A percentile compares a stretch with the other conserved stretches of the same genome.
Conservation (phyloP, 2,888 invertebrate species). For the Drosophila eohydei region DNA sequence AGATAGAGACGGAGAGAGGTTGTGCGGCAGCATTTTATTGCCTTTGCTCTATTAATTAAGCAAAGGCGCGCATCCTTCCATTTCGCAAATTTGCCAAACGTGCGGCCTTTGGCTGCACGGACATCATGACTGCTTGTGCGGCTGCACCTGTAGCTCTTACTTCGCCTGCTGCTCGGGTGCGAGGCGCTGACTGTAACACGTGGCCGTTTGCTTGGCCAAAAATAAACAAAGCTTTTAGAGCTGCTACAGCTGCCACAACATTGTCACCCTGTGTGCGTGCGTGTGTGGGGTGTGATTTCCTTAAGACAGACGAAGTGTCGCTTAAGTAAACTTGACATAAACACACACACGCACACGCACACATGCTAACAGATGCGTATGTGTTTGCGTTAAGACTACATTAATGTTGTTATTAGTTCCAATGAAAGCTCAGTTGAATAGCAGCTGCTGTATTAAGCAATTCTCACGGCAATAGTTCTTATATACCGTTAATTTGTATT, state of each 20-base stretch:
- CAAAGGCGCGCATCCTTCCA: conserved; percentile 51
- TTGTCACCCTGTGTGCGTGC: conserved; percentile 10
- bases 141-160: conserved; percentile 33
- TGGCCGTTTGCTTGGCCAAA: conserved; percentile 39
- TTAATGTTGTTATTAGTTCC: conserved; percentile 24
- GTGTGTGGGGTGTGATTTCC: conserved; percentile 7
- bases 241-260: neutral
- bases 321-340: conserved; percentile 39
- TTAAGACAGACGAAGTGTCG: conserved; percentile 55
- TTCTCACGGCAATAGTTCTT: neutral
- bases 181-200: conserved; percentile 19
- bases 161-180: conserved; percentile 13
- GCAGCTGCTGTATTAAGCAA: neutral
- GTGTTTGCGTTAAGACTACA: conserved; percentile 16
- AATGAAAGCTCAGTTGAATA: conserved; percentile 23
- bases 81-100: conserved; percentile 50
- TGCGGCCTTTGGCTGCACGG: conserved; percentile 51
- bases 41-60: conserved; percentile 56
- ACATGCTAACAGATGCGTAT: neutral
- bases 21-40: conserved; percentile 13
- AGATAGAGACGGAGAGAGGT: neutral
- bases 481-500: neutral
- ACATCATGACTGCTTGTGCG: conserved; percentile 14
- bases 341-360: conserved; percentile 17
- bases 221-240: conserved; percentile 41